Base-by-base conservation (phyloP, 2,888 invertebrate species). In the Apoderus coryli region DNA sequence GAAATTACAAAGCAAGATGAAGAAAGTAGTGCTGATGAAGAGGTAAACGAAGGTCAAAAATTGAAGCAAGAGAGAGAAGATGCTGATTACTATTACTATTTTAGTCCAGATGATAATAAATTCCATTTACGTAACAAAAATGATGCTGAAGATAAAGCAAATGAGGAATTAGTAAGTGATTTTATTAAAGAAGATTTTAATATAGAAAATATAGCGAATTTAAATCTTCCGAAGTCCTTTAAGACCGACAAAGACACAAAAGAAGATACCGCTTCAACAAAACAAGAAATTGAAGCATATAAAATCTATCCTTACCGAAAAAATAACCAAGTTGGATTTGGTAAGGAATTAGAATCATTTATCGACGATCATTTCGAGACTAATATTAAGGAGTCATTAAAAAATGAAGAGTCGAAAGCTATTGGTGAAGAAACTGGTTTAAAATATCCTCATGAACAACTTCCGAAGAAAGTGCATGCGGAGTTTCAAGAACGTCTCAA, bases 171-270 rank as follows among this genome's bases (percentile, higher is more conserved):
- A 11, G 16, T 36, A n/a, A 34, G 28, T 6, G 33, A 39, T 4
- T 36, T 36, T n/a, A 38, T 39, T 15, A 32, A 36, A 1, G 36
- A 41, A 14, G 34, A 36, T 16, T 41, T 41, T 29, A 36, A 39
- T 10, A 35, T 39, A 11, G 41, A 41, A 16, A 28, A 41, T 16
- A 37, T 39, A 3, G 34, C 39, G 16, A 37, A 39, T 10, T 16
- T 36, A 4, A 27, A 31, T 7, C 31, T 38, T 3, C 32, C 36
- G 4, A 36, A 29, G 13, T 35, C 24, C 6, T 30, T 38, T 3
- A 38, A 38, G 27, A 35, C 35, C 6, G 28, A 27, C 14, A 32
- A 34, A 19, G 35, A 33, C 3, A 31, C 24, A 10, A 22, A 25
- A 13, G 23, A 30, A 13, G 31, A 34, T 4, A 14, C 15, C 10